Conservation (phyloP, 1,140 invertebrate genomes). For the Drosophila nannoptera region DNA sequence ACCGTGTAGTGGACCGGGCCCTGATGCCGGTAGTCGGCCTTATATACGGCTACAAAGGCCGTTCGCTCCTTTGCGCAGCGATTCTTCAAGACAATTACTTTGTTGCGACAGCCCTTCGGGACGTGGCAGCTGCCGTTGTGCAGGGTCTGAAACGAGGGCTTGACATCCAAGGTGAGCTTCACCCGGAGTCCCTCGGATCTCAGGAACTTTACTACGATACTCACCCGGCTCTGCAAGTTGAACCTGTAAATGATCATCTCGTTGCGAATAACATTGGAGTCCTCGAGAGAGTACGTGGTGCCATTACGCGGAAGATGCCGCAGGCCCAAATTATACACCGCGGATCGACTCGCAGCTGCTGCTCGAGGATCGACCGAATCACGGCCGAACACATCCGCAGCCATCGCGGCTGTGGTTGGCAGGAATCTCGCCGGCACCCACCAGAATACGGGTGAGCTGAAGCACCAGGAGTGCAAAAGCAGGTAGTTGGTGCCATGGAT, state of each 20-base stretch:
- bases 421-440: slow-evolving; percentile 13
- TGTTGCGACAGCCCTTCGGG: neutral
- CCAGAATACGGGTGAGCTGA: slow-evolving; percentile 20
- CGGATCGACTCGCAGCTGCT: neutral
- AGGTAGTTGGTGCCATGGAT: slow-evolving; percentile 1
- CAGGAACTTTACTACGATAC: slow-evolving; percentile 13
- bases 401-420: slow-evolving; percentile 10
- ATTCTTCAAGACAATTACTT: slow-evolving; percentile 11
- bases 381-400: slow-evolving; percentile 5
- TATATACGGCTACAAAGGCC: slow-evolving; percentile 25
- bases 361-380: neutral
- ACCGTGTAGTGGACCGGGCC: neutral
- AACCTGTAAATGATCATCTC: slow-evolving; percentile 14
- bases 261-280: slow-evolving; percentile 7
- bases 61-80: neutral
- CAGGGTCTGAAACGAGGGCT: slow-evolving; percentile 2
- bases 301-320: neutral
- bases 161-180: slow-evolving; percentile 16
- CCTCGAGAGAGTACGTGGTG: neutral
- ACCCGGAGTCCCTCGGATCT: slow-evolving; percentile 7
- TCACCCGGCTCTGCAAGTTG: neutral
- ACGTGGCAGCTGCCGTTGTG: slow-evolving; percentile 1
- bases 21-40: neutral
- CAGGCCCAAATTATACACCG: neutral
- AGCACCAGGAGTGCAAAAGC: slow-evolving; percentile 18